These are phyloP conservation scores for Trogon melanurus DNA, from an alignment of 2,113 vertebrate species.

Conservation along the genomic window DNA sequence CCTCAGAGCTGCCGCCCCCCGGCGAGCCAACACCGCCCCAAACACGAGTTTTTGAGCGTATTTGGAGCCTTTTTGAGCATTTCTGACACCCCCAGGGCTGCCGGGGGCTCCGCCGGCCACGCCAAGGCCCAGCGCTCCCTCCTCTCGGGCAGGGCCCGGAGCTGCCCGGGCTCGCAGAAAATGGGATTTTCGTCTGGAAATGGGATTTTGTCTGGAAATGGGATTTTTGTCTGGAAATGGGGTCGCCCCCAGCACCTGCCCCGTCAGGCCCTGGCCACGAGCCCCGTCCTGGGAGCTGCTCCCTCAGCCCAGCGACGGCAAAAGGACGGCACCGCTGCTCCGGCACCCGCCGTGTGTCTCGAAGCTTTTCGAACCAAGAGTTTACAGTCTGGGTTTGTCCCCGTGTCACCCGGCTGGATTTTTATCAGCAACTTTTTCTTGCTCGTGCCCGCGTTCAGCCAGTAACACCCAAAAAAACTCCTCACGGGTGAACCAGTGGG, in stretches of 20 bases:
- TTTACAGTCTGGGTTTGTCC: neutral
- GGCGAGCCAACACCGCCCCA: fast-evolving
- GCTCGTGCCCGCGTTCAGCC: neutral
- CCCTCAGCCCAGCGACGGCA: neutral
- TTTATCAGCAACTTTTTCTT: neutral
- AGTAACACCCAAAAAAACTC: neutral
- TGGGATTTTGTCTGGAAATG: neutral
- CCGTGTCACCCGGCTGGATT: neutral
- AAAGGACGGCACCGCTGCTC: neutral
- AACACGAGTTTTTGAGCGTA: fast-evolving
- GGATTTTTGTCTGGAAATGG: neutral
- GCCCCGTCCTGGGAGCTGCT: neutral
- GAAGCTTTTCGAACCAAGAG: neutral
- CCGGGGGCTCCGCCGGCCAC: neutral
- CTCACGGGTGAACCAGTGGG: neutral
- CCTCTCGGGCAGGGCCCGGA: fast-evolving
- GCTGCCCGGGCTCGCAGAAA: neutral
- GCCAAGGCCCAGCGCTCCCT: neutral
- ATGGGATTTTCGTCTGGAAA: neutral
- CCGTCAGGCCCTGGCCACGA: fast-evolving
- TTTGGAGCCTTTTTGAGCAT: neutral
- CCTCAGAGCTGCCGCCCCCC: neutral
- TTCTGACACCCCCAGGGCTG: neutral
- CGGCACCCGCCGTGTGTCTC: too few species aligned
- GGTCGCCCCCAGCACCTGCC: neutral